Percentiles rank a stretch among this genome's conserved stretches.
Evolutionary conservation across 2,888 invertebrate species (phyloP).

Genomic region (Biston betularia): DNA sequence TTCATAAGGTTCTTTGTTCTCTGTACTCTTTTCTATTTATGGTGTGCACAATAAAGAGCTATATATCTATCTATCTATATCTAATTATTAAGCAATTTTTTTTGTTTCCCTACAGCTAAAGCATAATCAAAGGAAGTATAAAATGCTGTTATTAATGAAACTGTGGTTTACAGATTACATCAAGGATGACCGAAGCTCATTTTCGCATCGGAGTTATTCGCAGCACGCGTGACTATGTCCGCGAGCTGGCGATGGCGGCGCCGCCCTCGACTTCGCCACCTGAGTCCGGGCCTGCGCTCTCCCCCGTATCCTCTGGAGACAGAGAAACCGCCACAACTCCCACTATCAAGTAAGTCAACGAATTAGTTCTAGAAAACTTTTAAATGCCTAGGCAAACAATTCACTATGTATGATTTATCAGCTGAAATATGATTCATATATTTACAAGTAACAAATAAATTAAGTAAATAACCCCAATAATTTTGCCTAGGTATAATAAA

Average conservation of each 20-base stretch:
- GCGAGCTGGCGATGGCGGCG: slow-evolving; percentile 30
- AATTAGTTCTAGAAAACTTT: neutral
- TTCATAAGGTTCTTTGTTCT: too few relatives aligned
- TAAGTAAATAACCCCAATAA: neutral
- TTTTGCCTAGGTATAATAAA: neutral
- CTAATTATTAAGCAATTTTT: too few relatives aligned
- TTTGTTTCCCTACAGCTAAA: too few relatives aligned
- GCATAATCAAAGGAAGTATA: too few relatives aligned
- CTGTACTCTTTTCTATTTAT: too few relatives aligned
- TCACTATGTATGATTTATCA: neutral
- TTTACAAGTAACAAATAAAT: neutral
- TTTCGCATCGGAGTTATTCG: slow-evolving; percentile 61
- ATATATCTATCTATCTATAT: too few relatives aligned
- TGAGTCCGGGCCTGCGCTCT: slow-evolving; percentile 47
- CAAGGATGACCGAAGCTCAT: slow-evolving; percentile 52
- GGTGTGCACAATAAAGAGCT: too few relatives aligned
- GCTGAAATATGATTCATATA: neutral
- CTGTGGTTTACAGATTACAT: slow-evolving; percentile 11
- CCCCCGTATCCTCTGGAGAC: slow-evolving; percentile 56
- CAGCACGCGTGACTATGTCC: slow-evolving; percentile 58
- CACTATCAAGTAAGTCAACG: slow-evolving; percentile 48
- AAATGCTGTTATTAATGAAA: neutral
- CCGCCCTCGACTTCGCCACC: slow-evolving; percentile 45
- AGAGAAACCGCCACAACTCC: slow-evolving; percentile 56
- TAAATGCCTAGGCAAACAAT: neutral